Evolutionary conservation across 1,140 invertebrate species (phyloP).

Genomic region (Meloidogyne chitwoodi): DNA sequence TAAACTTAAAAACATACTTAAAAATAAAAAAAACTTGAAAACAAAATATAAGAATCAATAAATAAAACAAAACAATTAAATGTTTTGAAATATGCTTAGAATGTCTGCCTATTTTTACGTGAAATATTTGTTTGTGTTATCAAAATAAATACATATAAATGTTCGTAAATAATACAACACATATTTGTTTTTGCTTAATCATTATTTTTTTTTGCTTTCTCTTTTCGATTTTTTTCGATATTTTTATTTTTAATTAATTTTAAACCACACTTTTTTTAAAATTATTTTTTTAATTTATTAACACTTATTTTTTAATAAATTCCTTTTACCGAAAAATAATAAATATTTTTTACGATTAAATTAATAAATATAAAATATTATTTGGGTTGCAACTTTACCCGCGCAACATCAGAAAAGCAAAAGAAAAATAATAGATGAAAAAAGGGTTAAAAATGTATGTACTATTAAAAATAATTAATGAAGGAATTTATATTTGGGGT

Average conservation of each 20-base stretch:
- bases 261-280: not conserved
- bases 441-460: not conserved
- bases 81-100: too few species aligned
- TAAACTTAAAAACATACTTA: too few species aligned
- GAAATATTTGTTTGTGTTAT: not conserved
- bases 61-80: too few species aligned
- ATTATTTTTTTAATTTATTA: not conserved
- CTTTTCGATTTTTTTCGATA: not conserved
- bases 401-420: not conserved
- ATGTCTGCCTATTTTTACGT: not conserved
- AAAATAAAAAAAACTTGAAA: not conserved
- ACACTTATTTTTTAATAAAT: not conserved
- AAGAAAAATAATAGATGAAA: not conserved
- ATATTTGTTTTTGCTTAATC: not conserved
- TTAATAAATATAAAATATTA: not conserved
- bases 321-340: not conserved
- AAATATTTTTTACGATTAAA: not conserved
- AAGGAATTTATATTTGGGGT: not conserved
- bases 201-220: not conserved
- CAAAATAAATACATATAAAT: not conserved
- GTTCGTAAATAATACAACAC: not conserved
- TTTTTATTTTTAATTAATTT: not conserved
- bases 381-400: not conserved
- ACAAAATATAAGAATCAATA: too few species aligned
- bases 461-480: not conserved